Conservation (phyloP, 2,888 invertebrate species). For the Oscheius sp. region DNA sequence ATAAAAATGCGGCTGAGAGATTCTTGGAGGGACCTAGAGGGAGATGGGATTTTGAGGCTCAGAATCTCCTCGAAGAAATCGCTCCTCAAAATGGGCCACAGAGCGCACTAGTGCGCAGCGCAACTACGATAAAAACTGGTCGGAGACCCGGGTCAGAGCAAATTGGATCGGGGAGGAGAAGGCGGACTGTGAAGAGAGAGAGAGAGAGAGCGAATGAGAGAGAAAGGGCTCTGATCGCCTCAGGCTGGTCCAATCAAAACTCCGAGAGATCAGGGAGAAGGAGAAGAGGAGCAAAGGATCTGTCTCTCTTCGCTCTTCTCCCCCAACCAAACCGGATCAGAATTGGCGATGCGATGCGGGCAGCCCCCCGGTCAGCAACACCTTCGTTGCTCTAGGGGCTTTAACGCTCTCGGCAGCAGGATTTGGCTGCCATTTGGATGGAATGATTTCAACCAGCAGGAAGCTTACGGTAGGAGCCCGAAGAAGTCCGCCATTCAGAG, state of each 20-base stretch:
- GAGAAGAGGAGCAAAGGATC: neutral
- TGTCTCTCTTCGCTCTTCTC: neutral
- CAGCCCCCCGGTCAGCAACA: constrained; percentile 10
- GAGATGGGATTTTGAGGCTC: no score
- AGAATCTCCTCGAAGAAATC: no score
- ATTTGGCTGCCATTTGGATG: neutral
- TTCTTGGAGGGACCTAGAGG: neutral
- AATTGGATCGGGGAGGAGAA: constrained; percentile 10
- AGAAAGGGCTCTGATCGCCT: no score
- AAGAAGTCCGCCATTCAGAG: neutral
- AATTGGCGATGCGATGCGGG: constrained; percentile 25
- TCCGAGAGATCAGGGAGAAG: neutral
- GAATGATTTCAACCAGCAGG: neutral
- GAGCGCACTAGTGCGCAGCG: no score
- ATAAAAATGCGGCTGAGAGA: no score
- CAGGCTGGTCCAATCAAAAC: neutral
- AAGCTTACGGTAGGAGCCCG: neutral
- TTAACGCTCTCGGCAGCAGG: constrained; percentile 1
- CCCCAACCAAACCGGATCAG: constrained; percentile 24
- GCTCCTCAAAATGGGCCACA: no score
- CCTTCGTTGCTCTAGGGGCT: neutral
- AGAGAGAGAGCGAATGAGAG: neutral
- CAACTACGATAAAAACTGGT: constrained; percentile 24
- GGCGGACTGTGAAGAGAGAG: neutral
- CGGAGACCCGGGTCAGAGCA: constrained; percentile 21